phyloP scores from a whole-genome alignment of 2,113 vertebrate species.

The Onychorhynchus coronatus region DNA sequence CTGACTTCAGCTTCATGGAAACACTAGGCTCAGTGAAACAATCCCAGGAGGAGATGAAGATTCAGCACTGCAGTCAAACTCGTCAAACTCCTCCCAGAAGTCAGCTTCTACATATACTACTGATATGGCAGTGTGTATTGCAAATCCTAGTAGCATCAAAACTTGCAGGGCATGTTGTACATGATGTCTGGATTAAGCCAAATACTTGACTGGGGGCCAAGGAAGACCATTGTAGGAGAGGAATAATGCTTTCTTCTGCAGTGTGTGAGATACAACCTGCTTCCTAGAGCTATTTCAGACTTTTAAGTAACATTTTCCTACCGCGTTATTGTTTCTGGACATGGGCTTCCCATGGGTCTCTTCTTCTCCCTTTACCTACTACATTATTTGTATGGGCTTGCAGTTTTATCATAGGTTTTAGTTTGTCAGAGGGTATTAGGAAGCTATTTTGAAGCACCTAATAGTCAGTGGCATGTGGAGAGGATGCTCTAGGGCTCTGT shows the following conservation, averaged over 20 bases:
- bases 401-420: neutral
- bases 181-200: neutral
- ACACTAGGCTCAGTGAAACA: neutral
- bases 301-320: neutral
- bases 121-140: neutral
- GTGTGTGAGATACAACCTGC: neutral
- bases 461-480: neutral
- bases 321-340: neutral
- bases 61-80: neutral
- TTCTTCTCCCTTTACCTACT: neutral
- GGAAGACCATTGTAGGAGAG: neutral
- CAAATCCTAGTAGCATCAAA: neutral
- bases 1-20: neutral
- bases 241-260: neutral
- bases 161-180: neutral
- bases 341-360: neutral
- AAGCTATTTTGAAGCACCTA: conserved; percentile 24
- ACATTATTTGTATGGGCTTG: neutral
- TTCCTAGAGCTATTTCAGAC: neutral
- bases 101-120: neutral
- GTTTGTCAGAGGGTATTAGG: conserved; percentile 43
- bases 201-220: neutral
- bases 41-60: neutral
- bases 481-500: conserved; percentile 1
- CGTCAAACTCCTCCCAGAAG: neutral